Base-by-base conservation (phyloP, 2,113 vertebrate species). In the Cavia aperea region DNA sequence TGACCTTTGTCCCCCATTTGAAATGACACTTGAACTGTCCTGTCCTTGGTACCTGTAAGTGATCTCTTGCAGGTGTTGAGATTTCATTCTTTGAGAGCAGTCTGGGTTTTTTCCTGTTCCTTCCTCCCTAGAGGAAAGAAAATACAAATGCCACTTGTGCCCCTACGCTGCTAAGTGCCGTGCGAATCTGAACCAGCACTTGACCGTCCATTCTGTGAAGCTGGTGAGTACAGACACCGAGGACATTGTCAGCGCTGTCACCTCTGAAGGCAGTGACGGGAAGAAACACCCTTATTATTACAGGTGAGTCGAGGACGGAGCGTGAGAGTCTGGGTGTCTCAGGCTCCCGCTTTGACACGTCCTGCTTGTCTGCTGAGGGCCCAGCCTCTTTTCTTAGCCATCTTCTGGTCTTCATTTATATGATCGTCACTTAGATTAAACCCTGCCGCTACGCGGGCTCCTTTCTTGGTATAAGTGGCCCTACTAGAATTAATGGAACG, bases 111-210 rank as follows among this genome's bases (percentile, higher is more conserved):
- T 78, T 73, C 65, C 93, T 92, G 21, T 90, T 95, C 56, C 93
- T 92, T 92, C 96, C 97, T 90, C 94, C 85, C 10, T 98, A 99
- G 99, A 99, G 94, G 99, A 99, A 97, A 98, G 99, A 98, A 99
- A 99, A 97, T 99, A 99, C 97, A 99, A 99, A 98, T 99, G 99
- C 98, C 99, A 99, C 97, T 98, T 99, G 98, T 99, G 99, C 98
- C 98, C 99, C 93, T 99, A 99, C 46, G 99, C 99, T 97, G 99
- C 99, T 97, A 99, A 99, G 98, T 99, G 99, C 98, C 98, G 98
- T 95, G 99, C 99, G 87, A 99, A 99, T 97, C 98, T 99, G 97
- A 99, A 99, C 98, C 99, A 99, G 98, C 99, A 99, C 98, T 98
- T 99, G 98, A 99, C 99, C 7, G 99, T 99, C 97, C 99, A 99